A percentile compares a stretch with the other conserved stretches of the same genome.
Evolutionary conservation across 30 jellyfish, hydroid and myxozoan genomes (phyloP).

Genomic region (Cassiopea andromeda): DNA sequence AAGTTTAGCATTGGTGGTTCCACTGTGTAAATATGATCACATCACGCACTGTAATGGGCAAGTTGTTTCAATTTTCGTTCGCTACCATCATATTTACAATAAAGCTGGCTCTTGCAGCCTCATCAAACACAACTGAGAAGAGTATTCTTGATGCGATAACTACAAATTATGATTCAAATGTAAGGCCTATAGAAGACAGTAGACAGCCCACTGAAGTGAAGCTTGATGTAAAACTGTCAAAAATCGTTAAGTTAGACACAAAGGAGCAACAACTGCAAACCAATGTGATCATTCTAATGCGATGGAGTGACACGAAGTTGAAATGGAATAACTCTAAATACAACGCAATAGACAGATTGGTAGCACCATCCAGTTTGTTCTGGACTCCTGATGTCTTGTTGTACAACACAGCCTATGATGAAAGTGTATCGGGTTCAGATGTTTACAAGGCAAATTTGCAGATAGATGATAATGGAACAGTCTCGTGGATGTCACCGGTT

Average conservation of each 20-base stretch:
- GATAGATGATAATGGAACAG: conserved; percentile 36
- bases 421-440: conserved; percentile 49
- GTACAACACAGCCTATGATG: conserved; percentile 75
- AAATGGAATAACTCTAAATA: conserved; percentile 46
- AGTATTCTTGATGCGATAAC: neutral
- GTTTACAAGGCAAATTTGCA: conserved; percentile 71
- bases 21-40: too few relatives aligned
- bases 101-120: neutral
- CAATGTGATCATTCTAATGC: conserved; percentile 35
- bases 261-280: conserved; percentile 44
- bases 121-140: neutral
- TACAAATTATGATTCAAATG: conserved; percentile 11
- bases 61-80: neutral
- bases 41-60: neutral
- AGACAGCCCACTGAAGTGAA: conserved; percentile 13
- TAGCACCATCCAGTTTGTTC: conserved; percentile 37
- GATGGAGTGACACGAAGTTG: conserved; percentile 65
- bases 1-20: too few relatives aligned
- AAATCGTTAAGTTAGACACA: conserved; percentile 53
- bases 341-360: conserved; percentile 23
- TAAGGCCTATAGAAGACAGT: conserved; percentile 20
- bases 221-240: conserved; percentile 23
- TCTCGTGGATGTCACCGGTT: conserved; percentile 81
- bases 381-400: conserved; percentile 86
- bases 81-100: neutral